phyloP scores from a whole-genome alignment of 2,888 invertebrate species.

The Parascotia fuliginaria region DNA sequence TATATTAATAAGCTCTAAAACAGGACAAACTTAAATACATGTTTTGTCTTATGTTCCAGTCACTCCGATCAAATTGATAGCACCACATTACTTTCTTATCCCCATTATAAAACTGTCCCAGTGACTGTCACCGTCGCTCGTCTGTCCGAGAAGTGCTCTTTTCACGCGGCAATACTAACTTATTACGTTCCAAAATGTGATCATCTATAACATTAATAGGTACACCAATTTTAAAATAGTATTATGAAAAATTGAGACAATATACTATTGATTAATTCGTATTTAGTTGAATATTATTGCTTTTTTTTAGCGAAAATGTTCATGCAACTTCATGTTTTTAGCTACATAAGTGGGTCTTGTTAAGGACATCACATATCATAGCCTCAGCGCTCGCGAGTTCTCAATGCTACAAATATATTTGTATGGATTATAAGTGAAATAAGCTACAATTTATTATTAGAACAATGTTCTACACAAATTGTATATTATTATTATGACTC shows the following conservation, averaged over 20 bases:
- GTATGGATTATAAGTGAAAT: no score
- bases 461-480: no score
- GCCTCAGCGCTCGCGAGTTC: no score
- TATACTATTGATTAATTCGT: constrained; percentile 43
- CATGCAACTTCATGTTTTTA: constrained; percentile 36
- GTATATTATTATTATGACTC: no score
- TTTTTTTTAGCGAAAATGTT: constrained; percentile 44
- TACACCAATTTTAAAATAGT: constrained; percentile 33
- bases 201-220: constrained; percentile 37
- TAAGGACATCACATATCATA: no score
- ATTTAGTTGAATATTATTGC: constrained; percentile 59
- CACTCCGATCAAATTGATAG: constrained; percentile 76
- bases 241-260: constrained; percentile 31
- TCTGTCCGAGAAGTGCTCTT: constrained; percentile 20
- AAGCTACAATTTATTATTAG: no score
- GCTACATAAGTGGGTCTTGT: constrained; percentile 28
- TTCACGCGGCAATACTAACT: constrained; percentile 35
- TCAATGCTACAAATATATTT: no score
- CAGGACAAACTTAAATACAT: constrained; percentile 80
- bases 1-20: constrained; percentile 85
- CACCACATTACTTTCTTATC: constrained; percentile 73
- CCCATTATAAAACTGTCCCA: constrained; percentile 58
- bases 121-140: constrained; percentile 69
- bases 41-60: constrained; percentile 73
- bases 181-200: constrained; percentile 29